Conservation (phyloP, 1,140 invertebrate genomes). For the Lethrus apterus region DNA sequence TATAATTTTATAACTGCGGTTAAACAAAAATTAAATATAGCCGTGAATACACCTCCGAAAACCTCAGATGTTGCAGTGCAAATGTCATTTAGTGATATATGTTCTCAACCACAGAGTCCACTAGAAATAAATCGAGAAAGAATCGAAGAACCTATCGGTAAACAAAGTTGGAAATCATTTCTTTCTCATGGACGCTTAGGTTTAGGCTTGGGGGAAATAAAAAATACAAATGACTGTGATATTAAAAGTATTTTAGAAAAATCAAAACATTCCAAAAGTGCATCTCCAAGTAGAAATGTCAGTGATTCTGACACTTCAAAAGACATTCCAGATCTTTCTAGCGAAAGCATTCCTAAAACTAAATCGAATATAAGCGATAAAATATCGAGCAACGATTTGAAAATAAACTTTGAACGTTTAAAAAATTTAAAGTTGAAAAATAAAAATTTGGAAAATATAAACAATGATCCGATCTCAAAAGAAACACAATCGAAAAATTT, state of each 20-base stretch:
- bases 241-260: background rate
- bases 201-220: constrained; percentile 26
- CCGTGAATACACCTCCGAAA: constrained; percentile 22
- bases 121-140: constrained; percentile 1
- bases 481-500: too few relatives aligned
- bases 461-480: too few relatives aligned
- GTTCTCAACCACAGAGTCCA: background rate
- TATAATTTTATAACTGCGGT: constrained; percentile 40
- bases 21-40: constrained; percentile 32
- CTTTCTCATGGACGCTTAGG: constrained; percentile 27
- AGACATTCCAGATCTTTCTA: constrained; percentile 38
- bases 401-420: constrained; percentile 11
- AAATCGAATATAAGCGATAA: background rate
- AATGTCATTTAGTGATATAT: constrained; percentile 19
- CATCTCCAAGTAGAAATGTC: constrained; percentile 4
- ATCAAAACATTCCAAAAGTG: constrained; percentile 5
- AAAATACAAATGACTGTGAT: constrained; percentile 19
- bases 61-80: constrained; percentile 31
- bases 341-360: constrained; percentile 24
- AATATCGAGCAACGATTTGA: background rate
- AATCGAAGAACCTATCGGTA: too few relatives aligned
- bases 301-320: constrained; percentile 38
- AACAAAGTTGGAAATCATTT: constrained; percentile 24
- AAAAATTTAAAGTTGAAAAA: constrained; percentile 11
- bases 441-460: too few relatives aligned